Conservation (phyloP, 23 tunicate species). For the Botrylloides violaceus region DNA sequence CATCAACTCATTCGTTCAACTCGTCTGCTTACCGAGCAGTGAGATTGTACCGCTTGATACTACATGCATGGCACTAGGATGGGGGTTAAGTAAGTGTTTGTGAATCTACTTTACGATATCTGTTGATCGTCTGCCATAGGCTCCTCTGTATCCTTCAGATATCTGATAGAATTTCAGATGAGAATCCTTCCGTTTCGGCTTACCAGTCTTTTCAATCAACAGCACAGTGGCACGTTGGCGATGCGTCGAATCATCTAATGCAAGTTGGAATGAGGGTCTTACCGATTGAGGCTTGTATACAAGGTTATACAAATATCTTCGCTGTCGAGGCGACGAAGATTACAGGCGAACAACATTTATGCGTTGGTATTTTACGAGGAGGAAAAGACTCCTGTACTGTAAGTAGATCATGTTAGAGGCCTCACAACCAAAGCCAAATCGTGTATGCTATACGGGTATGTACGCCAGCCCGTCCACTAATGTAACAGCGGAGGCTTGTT, state of each 20-base stretch:
- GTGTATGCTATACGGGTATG: too few relatives aligned
- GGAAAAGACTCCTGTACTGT: background rate
- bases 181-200: too few relatives aligned
- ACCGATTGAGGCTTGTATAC: background rate
- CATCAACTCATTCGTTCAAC: background rate
- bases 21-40: slow-evolving; percentile 4
- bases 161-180: too few relatives aligned
- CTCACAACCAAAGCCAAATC: too few relatives aligned
- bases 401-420: background rate
- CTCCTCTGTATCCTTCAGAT: too few relatives aligned
- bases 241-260: background rate
- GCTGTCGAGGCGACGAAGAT: background rate
- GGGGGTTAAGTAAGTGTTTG: slow-evolving; percentile 10
- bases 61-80: slow-evolving; percentile 1
- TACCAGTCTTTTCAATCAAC: background rate
- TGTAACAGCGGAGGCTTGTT: too few relatives aligned
- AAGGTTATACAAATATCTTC: background rate
- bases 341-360: background rate
- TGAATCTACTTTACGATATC: too few relatives aligned
- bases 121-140: too few relatives aligned
- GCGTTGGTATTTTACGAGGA: background rate
- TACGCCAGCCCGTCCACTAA: too few relatives aligned
- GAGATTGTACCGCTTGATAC: background rate
- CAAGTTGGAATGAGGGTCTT: background rate
- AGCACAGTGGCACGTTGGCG: background rate